Evolutionary conservation across 2,888 invertebrate genomes (phyloP).

Genomic region (Parnassius glacialis): DNA sequence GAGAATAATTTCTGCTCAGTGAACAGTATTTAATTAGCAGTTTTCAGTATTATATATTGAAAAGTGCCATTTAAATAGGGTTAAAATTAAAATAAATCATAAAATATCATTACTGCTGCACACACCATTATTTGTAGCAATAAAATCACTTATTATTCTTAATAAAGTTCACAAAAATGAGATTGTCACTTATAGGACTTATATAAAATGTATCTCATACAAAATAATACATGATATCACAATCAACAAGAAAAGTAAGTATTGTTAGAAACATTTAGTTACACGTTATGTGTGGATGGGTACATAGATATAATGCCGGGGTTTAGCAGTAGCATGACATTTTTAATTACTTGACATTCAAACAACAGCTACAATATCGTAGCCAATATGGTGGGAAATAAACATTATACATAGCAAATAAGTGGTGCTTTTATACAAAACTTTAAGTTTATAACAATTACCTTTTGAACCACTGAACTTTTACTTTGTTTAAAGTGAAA

Average conservation of each 20-base stretch:
- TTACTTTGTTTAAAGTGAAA: too few relatives aligned
- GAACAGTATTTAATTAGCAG: neutral
- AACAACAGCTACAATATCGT: too few relatives aligned
- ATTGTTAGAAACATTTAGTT: slow-evolving; percentile 26
- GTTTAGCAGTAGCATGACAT: too few relatives aligned
- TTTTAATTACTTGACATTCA: too few relatives aligned
- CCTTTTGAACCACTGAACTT: too few relatives aligned
- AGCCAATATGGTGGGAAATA: too few relatives aligned
- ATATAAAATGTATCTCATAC: slow-evolving; percentile 24
- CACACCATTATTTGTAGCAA: slow-evolving; percentile 5
- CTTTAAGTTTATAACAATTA: too few relatives aligned
- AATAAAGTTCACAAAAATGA: slow-evolving; percentile 6
- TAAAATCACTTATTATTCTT: slow-evolving; percentile 2
- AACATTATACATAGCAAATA: too few relatives aligned
- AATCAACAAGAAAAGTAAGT: slow-evolving; percentile 34
- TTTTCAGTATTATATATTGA: slow-evolving; percentile 1
- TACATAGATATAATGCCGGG: neutral
- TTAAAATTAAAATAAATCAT: neutral
- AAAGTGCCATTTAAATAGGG: slow-evolving; percentile 1
- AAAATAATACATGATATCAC: slow-evolving; percentile 33
- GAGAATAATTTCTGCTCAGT: too few relatives aligned
- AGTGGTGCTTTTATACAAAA: too few relatives aligned
- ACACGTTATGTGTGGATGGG: neutral
- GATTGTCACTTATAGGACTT: slow-evolving; percentile 18
- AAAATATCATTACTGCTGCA: neutral